Evolutionary conservation across 1,140 invertebrate species (phyloP), one percentile per base, ranked within the genome.

Genomic region (Platyura marginata): DNA sequence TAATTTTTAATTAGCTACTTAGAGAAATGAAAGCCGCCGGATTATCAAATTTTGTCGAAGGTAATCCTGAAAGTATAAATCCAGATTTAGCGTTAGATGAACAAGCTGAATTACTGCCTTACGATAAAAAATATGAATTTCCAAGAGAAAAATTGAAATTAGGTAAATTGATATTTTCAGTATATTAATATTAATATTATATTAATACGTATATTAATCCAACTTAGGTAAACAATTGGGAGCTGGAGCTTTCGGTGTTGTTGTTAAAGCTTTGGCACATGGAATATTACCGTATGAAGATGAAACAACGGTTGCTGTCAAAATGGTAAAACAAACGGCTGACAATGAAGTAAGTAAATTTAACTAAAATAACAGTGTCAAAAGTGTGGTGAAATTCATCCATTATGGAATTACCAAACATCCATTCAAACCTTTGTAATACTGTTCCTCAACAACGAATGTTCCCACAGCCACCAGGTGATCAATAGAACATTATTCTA

Each of bases 201-300:
- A 19, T 29, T 38, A 18, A 38, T 44, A 21, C 21, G 10, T 25
- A 19, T 47, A 22, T 21, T 36, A 10, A 43, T 38, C 33, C 40
- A 47, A n/a, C n/a, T 20, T 49, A 86, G 79, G 79, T 3, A 81
- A 81, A 55, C 78, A 83, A 57, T 64, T 96, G 19, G 91, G 91
- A 15, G 78, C 83, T 29, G 91, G 91, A 36, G 90, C 88, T 3
- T 96, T 93, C 63, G 91, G 90, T 16, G 77, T 90, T 8, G 91
- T 96, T 0, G 75, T 90, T 55, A 92, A 91, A 68, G 91, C 84
- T 1, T 74, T 76, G 52, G 85, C 81, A 25, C 71, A 69, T 40
- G 83, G 81, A 5, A 86, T 92, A 36, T 55, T 74, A 4, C 73
- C 75, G 29, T 71, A 73, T 15, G 75, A 86, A 56, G 68, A 73